Base-by-base conservation (phyloP, 2,113 vertebrate genomes). In the Charina bottae region DNA sequence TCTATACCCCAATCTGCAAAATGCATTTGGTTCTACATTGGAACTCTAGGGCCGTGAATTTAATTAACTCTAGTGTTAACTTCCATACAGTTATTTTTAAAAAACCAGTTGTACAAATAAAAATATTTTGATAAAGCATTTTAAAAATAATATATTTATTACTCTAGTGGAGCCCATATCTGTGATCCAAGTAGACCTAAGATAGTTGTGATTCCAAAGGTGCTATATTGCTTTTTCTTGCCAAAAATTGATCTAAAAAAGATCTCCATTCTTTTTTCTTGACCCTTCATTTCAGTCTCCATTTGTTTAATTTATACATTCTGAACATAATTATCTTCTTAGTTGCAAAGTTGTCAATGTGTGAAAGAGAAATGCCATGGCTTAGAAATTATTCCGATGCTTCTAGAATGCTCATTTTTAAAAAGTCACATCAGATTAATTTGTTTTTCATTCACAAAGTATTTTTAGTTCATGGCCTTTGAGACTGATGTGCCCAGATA, bases 391-490 rank as follows among this genome's bases (percentile, higher is more conserved):
- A 92, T 2, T 68, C 93, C 93, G 93, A 85, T 54, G 19, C 2
- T 92, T 95, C 6, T 94, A 4, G 8, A 93, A 89, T 33, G 89
- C 89, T 95, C 60, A 93, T 92, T 96, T 95, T 92, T 56, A 46
- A 93, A 55, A 78, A 95, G 60, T 93, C 90, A 13, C 84, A 83
- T 53, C 53, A 84, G 53, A 95, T 87, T 90, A 93, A 93, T 95
- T 93, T 96, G 17, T 19, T 94, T 96, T 96, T 92, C 84, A 58
- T 93, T 94, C 92, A 90, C 24, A 85, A 92, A 92, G 58, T 95
- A 94, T 94, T 96, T 96, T 96, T 95, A 95, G 92, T 93, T 58
- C 28, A 62, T 93, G 49, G 0, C 59, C 28, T 84, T 92, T 93
- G 78, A 95, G 88, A 91, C 21, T 94, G 88, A 94, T 92, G 26